Evolutionary conservation across 1,140 invertebrate species (phyloP), one percentile per base, ranked within the genome.

Genomic region (Nasonia giraulti): DNA sequence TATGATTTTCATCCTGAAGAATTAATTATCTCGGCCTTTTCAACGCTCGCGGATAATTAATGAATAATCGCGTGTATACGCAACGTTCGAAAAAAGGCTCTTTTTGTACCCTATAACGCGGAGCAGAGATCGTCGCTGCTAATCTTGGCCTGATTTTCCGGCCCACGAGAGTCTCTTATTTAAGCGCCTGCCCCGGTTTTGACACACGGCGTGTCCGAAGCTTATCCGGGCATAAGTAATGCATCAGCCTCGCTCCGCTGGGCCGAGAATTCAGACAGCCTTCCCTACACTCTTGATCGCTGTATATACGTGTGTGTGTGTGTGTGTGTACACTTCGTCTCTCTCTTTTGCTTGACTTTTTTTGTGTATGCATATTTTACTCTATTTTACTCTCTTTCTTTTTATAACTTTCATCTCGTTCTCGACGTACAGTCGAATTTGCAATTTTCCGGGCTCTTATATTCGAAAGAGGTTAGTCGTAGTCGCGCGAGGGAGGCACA

Each of bases 231-330:
- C 89, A 87, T 88, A 80, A 91, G 85, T 91, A 90, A 90, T 89
- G 71, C 73, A 89, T 88, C 88, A 87, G 87, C 20, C 27, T 82
- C 90, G 91, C 91, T 92, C 89, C 91, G 89, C 33, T 89, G 91
- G 87, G 87, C 90, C 87, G 91, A 87, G 90, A 92, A 92, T 90
- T 92, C 91, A 92, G 91, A 84, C 84, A 78, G 69, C 79, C 71
- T 73, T 33, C 5, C 75, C 47, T 20, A 66, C 44, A 37, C 55
- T 69, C 23, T 81, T 3, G 73, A 55, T 12, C 12, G 50, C 31
- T 44, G 44, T 55, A 27, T 27, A 27, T 27, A 27, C 17, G 55
- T 8, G 40, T 10, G 40, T 40, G 23, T 62, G 55, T 20, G 12
- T 14, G 11, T 62, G 20, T 62, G 55, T 62, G 8, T 37, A 12